phyloP scores from a whole-genome alignment of 2,888 invertebrate species.

The Orthosia incerta region DNA sequence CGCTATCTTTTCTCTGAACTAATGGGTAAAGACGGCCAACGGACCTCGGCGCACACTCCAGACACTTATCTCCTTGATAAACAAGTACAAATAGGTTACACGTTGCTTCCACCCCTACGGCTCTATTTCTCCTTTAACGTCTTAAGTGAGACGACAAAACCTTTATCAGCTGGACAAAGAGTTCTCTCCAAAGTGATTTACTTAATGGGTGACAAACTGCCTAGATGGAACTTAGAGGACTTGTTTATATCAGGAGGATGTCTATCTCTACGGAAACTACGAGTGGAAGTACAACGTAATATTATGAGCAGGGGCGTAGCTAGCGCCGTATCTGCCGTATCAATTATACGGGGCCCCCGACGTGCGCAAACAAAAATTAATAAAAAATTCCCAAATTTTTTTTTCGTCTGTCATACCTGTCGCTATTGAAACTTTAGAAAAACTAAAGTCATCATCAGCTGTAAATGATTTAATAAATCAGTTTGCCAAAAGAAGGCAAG shows the following conservation, averaged over 20 bases:
- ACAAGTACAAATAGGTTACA: constrained; percentile 89
- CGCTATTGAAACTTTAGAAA: too few species aligned
- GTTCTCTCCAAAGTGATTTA: constrained; percentile 79
- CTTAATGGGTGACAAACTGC: constrained; percentile 75
- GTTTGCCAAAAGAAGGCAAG: too few species aligned
- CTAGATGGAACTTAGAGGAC: constrained; percentile 5
- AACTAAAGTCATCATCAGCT: too few species aligned
- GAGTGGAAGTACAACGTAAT: constrained; percentile 6
- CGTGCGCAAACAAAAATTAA: too few species aligned
- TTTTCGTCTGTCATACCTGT: too few species aligned
- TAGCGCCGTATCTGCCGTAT: too few species aligned
- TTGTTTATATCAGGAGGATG: neutral
- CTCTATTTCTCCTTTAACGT: constrained; percentile 84
- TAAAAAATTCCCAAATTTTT: too few species aligned
- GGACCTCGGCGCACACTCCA: constrained; percentile 79
- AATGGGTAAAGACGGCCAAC: constrained; percentile 84
- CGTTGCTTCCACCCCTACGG: constrained; percentile 82
- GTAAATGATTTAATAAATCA: too few species aligned
- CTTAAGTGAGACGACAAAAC: constrained; percentile 82
- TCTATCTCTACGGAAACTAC: neutral
- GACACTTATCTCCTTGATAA: constrained; percentile 87
- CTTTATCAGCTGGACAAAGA: constrained; percentile 83
- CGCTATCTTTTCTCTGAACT: constrained; percentile 83
- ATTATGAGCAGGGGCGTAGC: too few species aligned
- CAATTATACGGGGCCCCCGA: too few species aligned